phyloP scores from a whole-genome alignment of 1,140 invertebrate genomes.

The Dinoponera quadriceps region DNA sequence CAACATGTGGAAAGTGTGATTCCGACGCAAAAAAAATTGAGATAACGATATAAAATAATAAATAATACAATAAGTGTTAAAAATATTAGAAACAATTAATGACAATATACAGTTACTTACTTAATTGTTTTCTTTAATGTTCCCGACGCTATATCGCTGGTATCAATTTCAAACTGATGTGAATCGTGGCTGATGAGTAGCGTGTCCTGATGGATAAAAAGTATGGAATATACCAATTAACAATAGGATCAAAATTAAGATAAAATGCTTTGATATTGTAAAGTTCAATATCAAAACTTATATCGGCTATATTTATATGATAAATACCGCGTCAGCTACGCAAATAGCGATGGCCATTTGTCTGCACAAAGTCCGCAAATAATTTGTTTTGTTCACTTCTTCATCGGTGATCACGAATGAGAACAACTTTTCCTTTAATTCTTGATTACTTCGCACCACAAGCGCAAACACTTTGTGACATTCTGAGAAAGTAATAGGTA shows the following conservation, averaged over 20 bases:
- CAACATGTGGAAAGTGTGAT: too few species aligned
- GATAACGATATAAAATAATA: neutral
- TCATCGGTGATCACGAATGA: constrained; percentile 94
- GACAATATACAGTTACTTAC: constrained; percentile 81
- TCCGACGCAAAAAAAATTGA: neutral
- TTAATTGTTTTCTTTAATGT: constrained; percentile 94
- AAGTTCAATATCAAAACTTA: neutral
- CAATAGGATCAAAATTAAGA: constrained; percentile 20
- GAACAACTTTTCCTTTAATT: constrained; percentile 94
- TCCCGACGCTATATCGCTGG: constrained; percentile 92
- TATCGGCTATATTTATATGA: constrained; percentile 10
- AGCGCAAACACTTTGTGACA: constrained; percentile 96
- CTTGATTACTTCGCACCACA: constrained; percentile 92
- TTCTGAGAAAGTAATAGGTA: constrained; percentile 86
- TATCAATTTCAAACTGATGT: constrained; percentile 93
- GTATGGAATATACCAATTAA: constrained; percentile 21
- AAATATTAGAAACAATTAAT: constrained; percentile 33
- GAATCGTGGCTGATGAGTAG: constrained; percentile 91
- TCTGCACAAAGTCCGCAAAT: constrained; percentile 93
- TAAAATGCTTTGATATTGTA: neutral
- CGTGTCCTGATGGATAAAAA: constrained; percentile 88
- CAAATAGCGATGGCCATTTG: constrained; percentile 95
- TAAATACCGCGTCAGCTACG: constrained; percentile 91
- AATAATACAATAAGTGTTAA: neutral
- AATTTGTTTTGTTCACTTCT: constrained; percentile 91